phyloP scores from a whole-genome alignment of 2,888 invertebrate species.

The Chrysotoxum bicinctum region DNA sequence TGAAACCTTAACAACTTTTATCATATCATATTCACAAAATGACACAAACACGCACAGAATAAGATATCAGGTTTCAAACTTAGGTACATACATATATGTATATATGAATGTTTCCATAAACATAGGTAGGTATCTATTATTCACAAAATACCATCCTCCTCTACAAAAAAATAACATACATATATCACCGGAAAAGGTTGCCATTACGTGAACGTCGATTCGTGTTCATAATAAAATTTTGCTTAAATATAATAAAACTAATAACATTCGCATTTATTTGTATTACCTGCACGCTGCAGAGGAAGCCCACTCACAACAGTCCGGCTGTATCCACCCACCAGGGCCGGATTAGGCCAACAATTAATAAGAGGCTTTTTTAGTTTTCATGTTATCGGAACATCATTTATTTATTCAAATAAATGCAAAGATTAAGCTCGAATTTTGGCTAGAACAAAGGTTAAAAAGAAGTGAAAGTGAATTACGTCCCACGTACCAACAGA shows the following conservation, averaged over 20 bases:
- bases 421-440: no score
- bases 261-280: slow-evolving; percentile 49
- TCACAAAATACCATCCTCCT: not conserved
- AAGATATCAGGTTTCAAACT: slow-evolving; percentile 34
- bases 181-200: slow-evolving; percentile 24
- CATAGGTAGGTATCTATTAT: not conserved
- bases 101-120: not conserved
- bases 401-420: no score
- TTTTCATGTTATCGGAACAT: no score
- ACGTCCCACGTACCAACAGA: no score
- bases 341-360: not conserved
- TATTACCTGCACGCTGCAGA: slow-evolving; percentile 44
- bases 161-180: not conserved
- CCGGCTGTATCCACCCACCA: not conserved
- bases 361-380: no score
- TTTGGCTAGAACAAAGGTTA: no score
- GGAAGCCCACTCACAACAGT: not conserved
- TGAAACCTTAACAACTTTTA: slow-evolving; percentile 35
- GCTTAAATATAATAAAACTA: slow-evolving; percentile 61
- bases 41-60: slow-evolving; percentile 47
- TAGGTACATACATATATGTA: no score
- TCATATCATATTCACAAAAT: slow-evolving; percentile 45
- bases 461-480: no score
- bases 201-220: slow-evolving; percentile 45
- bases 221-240: slow-evolving; percentile 59